phyloP scores from a whole-genome alignment of 2,888 invertebrate species.

The Leistus spinibarbis region DNA sequence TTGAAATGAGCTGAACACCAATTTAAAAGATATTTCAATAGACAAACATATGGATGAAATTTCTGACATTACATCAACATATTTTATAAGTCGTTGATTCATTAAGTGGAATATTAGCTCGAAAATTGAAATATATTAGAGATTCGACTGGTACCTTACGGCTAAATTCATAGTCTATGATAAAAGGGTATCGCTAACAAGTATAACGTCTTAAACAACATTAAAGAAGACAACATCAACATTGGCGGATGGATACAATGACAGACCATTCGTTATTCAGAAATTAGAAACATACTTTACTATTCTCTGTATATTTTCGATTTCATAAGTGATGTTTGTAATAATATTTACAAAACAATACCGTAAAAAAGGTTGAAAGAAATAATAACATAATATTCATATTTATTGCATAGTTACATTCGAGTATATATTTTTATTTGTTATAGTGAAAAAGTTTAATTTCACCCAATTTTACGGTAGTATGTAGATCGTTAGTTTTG shows the following conservation, averaged over 20 bases:
- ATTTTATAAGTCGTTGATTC: no score
- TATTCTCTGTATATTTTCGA: neutral
- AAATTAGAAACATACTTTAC: neutral
- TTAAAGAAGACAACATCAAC: constrained; percentile 24
- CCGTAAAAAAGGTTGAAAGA: neutral
- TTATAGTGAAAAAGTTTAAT: no score
- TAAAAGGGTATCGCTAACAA: neutral
- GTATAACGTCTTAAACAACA: neutral
- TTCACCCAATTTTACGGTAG: neutral
- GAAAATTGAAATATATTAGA: no score
- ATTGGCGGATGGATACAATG: constrained; percentile 30
- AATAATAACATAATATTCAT: no score
- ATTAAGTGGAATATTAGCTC: no score
- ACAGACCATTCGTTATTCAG: constrained; percentile 19
- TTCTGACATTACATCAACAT: no score
- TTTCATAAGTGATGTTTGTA: neutral
- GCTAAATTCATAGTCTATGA: neutral
- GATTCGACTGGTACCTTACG: no score
- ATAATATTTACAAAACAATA: neutral
- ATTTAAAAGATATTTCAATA: no score
- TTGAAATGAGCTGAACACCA: no score
- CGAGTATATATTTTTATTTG: no score
- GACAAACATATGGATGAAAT: no score
- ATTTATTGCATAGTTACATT: no score
- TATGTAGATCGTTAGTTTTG: neutral